Percentiles rank a stretch among this genome's conserved stretches.
Conservation (phyloP, 2,113 vertebrate species). For the Tringa solitaria region DNA sequence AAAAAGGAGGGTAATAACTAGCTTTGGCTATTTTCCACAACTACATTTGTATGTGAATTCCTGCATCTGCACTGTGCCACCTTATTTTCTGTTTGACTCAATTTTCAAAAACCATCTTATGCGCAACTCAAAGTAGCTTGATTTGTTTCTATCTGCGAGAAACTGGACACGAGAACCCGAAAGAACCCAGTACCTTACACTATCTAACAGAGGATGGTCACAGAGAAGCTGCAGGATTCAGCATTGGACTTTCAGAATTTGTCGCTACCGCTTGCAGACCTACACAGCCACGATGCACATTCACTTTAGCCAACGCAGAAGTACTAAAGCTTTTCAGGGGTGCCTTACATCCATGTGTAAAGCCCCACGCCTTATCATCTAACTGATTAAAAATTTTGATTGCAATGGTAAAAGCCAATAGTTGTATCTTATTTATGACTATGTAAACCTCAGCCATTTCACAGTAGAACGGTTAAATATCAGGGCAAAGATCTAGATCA, state of each 20-base stretch:
- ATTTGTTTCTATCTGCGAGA: neutral
- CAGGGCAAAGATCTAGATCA: neutral
- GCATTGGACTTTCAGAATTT: neutral
- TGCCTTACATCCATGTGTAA: neutral
- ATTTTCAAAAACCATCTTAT: neutral
- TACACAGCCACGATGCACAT: fast-evolving
- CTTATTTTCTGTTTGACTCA: neutral
- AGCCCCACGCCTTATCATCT: neutral
- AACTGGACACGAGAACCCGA: no score
- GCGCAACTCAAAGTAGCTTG: neutral
- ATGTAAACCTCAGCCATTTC: neutral
- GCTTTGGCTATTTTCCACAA: neutral
- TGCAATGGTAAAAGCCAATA: neutral
- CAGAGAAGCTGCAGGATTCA: neutral
- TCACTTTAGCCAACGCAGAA: neutral
- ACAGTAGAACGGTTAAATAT: neutral
- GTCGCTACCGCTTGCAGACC: neutral
- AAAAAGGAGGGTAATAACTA: neutral
- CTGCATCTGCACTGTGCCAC: neutral
- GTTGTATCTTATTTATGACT: neutral
- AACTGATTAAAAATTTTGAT: neutral
- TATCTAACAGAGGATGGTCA: neutral
- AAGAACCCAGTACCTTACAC: no score
- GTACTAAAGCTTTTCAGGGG: neutral
- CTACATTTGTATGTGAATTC: neutral